Conservation (phyloP, 2,797 vertebrate genomes). For the Chromobotia macracanthus region DNA sequence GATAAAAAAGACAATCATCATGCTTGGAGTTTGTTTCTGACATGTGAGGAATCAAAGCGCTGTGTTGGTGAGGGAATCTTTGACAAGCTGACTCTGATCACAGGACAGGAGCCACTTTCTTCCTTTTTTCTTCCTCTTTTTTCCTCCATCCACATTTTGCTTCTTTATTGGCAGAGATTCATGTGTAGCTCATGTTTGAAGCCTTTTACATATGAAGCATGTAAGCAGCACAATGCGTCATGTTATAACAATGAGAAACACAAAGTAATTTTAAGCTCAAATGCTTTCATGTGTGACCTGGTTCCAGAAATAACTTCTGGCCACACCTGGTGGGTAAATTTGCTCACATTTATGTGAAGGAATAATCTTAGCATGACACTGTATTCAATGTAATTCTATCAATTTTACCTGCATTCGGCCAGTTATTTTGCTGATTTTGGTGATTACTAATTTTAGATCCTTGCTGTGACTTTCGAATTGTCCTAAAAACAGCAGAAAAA, state of each 20-base stretch:
- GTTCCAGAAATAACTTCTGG: too few relatives aligned
- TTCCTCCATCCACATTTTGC: background rate
- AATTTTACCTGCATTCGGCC: too few relatives aligned
- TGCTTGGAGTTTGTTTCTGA: constrained; percentile 43
- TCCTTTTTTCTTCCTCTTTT: constrained; percentile 18
- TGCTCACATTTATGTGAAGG: too few relatives aligned
- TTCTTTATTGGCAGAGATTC: constrained; percentile 1
- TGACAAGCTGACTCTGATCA: constrained; percentile 47
- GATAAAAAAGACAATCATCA: constrained; percentile 48
- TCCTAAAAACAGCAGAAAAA: too few relatives aligned
- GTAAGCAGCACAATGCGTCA: background rate
- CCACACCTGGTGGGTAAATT: too few relatives aligned
- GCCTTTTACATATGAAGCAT: background rate
- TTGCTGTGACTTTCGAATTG: too few relatives aligned
- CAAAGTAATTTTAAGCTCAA: too few relatives aligned
- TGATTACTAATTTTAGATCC: too few relatives aligned
- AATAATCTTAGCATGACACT: too few relatives aligned
- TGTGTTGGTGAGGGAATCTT: constrained; percentile 12
- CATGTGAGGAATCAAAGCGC: constrained; percentile 40
- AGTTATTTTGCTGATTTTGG: too few relatives aligned
- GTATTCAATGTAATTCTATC: too few relatives aligned
- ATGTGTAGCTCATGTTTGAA: constrained; percentile 4
- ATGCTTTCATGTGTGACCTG: too few relatives aligned
- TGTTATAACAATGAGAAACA: background rate
- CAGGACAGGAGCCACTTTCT: constrained; percentile 23